Percentiles rank a stretch among this genome's conserved stretches.
Evolutionary conservation across 2,113 vertebrate genomes (phyloP).

Genomic region (Regulus satrapa): DNA sequence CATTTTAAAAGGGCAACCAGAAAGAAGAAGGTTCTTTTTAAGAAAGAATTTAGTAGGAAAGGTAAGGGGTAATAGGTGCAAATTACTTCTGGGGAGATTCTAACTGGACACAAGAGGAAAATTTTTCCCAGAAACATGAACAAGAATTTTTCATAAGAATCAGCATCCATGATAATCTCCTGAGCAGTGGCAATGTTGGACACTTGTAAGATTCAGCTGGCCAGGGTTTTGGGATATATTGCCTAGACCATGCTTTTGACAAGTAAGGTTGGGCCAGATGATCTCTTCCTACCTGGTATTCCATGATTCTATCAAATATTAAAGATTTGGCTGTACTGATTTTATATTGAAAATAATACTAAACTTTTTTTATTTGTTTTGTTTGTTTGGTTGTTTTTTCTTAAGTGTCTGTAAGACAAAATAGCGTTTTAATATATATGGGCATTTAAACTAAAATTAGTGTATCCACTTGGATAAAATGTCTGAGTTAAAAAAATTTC

Average conservation of each 20-base stretch:
- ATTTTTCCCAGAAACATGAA: not conserved
- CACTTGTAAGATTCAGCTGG: not conserved
- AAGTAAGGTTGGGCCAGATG: not conserved
- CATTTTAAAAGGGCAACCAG: not conserved
- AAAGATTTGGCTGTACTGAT: not conserved
- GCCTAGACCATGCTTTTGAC: not conserved
- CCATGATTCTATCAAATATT: not conserved
- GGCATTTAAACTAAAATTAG: not conserved
- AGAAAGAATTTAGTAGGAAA: not conserved
- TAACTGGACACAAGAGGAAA: not conserved
- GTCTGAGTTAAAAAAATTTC: not conserved
- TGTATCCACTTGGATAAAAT: not conserved
- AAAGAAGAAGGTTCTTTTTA: not conserved
- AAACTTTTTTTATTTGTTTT: not conserved
- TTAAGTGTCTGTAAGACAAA: not conserved
- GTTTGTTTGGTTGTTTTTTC: not conserved
- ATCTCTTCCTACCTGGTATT: not conserved
- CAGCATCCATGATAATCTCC: not conserved
- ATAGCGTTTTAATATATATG: not conserved
- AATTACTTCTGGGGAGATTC: not conserved
- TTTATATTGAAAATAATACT: not conserved
- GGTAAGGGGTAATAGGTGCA: not conserved
- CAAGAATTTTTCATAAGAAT: no score
- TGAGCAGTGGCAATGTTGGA: not conserved
- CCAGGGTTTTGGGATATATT: not conserved